Conservation (phyloP, 2,888 invertebrate species). For the Drepanosiphum platanoidis region DNA sequence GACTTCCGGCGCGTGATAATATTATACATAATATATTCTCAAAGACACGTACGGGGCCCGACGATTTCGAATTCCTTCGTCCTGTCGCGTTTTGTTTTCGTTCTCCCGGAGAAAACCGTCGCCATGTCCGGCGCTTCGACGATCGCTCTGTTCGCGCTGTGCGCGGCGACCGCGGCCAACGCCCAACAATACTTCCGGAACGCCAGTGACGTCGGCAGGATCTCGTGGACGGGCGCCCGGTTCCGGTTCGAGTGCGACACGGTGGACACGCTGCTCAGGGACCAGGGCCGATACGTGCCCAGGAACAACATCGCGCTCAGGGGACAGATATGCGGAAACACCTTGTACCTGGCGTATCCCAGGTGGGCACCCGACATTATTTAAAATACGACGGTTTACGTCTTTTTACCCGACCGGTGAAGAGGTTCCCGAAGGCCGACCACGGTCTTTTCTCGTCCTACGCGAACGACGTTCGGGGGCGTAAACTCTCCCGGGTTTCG, state of each 20-base stretch:
- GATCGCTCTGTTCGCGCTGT: not conserved
- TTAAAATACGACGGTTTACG: too few species aligned
- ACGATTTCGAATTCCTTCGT: not conserved
- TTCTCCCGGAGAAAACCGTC: too few species aligned
- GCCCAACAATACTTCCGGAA: not conserved
- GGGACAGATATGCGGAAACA: slow-evolving; percentile 71
- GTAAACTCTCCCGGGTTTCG: too few species aligned
- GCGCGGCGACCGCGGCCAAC: not conserved
- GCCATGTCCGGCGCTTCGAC: not conserved
- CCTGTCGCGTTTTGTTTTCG: not conserved
- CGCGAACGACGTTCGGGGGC: too few species aligned
- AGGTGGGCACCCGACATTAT: slow-evolving; percentile 66
- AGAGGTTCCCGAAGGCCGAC: too few species aligned
- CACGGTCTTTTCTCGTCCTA: too few species aligned
- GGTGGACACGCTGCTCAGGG: slow-evolving; percentile 58
- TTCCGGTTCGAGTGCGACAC: slow-evolving; percentile 51
- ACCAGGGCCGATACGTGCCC: slow-evolving; percentile 30
- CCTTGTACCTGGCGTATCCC: slow-evolving; percentile 72
- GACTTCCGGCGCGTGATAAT: too few species aligned
- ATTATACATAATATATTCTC: too few species aligned
- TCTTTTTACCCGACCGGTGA: too few species aligned
- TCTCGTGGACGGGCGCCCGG: slow-evolving; percentile 63
- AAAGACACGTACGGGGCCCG: too few species aligned
- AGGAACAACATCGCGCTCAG: slow-evolving; percentile 74
- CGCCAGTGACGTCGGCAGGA: not conserved